A percentile compares a stretch with the other conserved stretches of the same genome.
Evolutionary conservation across 2,113 vertebrate genomes (phyloP).

Genomic region (Vulpes ferrilata): DNA sequence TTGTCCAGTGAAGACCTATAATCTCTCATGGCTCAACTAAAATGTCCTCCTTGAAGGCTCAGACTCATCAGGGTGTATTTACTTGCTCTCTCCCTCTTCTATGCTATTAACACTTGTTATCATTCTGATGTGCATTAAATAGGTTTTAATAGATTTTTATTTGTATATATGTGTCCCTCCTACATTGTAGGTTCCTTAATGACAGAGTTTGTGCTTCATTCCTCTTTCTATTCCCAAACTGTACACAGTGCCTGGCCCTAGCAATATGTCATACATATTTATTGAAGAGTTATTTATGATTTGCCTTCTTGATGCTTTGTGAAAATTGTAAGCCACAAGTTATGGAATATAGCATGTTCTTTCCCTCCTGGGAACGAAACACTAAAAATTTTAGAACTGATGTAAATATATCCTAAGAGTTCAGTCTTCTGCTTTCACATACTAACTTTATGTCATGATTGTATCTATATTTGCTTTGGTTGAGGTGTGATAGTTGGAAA

Average conservation of each 20-base stretch:
- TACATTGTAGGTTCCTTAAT: not conserved
- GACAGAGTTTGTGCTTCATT: not conserved
- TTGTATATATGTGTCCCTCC: not conserved
- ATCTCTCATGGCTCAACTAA: not conserved
- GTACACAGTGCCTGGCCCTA: not conserved
- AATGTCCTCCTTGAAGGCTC: not conserved
- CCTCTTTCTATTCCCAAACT: not conserved
- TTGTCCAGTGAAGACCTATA: fast-evolving
- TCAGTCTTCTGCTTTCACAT: not conserved
- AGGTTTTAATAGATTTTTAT: not conserved
- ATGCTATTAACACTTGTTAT: too few relatives aligned
- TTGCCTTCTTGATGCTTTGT: conserved; percentile 8
- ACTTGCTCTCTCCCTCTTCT: not conserved
- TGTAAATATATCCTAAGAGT: not conserved
- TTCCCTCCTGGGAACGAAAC: not conserved
- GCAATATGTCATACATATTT: not conserved
- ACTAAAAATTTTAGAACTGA: not conserved
- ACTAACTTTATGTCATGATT: not conserved
- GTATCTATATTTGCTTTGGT: not conserved
- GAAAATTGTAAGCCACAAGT: conserved; percentile 14
- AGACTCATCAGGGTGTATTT: not conserved
- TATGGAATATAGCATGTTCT: not conserved
- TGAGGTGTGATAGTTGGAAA: not conserved
- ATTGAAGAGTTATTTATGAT: not conserved
- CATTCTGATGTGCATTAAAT: not conserved